Evolutionary conservation across 2,888 invertebrate genomes (phyloP).

Genomic region (Meta bourneti): DNA sequence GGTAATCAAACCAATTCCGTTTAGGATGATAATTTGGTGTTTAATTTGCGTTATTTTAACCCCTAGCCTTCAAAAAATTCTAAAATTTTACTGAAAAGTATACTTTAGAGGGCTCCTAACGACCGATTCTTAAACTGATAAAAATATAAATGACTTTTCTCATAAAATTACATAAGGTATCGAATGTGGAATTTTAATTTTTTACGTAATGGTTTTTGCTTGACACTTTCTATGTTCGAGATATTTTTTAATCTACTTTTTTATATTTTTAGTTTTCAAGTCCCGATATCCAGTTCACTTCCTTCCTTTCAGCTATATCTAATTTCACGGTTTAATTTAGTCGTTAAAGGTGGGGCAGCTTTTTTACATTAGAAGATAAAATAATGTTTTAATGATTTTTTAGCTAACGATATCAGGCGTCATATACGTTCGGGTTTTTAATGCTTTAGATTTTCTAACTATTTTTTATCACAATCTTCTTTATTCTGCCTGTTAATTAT

Average conservation of each 20-base stretch:
- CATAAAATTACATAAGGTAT: background rate
- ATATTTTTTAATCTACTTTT: background rate
- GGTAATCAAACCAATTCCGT: too few species aligned
- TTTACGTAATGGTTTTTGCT: background rate
- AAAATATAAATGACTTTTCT: background rate
- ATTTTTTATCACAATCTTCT: too few species aligned
- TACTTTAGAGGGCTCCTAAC: background rate
- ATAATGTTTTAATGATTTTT: background rate
- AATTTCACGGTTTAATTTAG: background rate
- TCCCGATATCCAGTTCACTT: background rate
- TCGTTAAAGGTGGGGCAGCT: background rate
- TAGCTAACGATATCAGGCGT: background rate
- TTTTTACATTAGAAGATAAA: background rate
- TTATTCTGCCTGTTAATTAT: too few species aligned
- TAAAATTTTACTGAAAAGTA: background rate
- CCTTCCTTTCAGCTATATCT: background rate
- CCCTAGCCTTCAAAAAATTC: background rate
- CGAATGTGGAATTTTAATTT: background rate
- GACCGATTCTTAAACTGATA: background rate
- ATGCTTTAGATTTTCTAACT: too few species aligned
- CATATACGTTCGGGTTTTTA: too few species aligned
- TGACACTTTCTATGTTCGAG: background rate
- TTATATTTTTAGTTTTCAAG: background rate
- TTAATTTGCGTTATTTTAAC: too few species aligned
- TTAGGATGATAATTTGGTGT: too few species aligned